phyloP scores from a whole-genome alignment of 2,888 invertebrate genomes.

The Pachymerium ferrugineum region DNA sequence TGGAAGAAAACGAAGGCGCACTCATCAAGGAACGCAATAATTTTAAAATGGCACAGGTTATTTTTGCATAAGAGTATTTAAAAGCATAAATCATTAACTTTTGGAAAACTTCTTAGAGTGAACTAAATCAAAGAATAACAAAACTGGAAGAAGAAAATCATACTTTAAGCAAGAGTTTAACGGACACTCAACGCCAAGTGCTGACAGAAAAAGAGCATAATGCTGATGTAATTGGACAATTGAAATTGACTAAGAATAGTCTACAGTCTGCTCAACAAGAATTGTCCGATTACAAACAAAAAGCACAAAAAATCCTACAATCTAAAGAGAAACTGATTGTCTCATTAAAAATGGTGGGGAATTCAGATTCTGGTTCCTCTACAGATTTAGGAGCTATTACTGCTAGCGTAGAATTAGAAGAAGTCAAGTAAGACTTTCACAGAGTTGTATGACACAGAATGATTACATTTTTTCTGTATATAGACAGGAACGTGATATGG shows the following conservation, averaged over 20 bases:
- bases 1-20: slow-evolving; percentile 48
- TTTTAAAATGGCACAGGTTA: slow-evolving; percentile 42
- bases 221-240: slow-evolving; percentile 44
- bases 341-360: slow-evolving; percentile 51
- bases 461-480: slow-evolving; percentile 34
- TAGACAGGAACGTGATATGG: slow-evolving; percentile 55
- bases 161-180: slow-evolving; percentile 47
- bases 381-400: slow-evolving; percentile 40
- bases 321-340: slow-evolving; percentile 69
- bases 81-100: background rate
- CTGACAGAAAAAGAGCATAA: slow-evolving; percentile 43
- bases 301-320: slow-evolving; percentile 68
- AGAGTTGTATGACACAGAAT: background rate
- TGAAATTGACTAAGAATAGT: slow-evolving; percentile 47
- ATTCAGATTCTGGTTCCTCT: slow-evolving; percentile 33
- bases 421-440: slow-evolving; percentile 49
- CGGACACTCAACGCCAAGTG: slow-evolving; percentile 44
- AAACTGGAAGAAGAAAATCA: slow-evolving; percentile 51
- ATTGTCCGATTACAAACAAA: slow-evolving; percentile 68
- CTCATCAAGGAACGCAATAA: slow-evolving; percentile 47
- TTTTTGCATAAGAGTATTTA: background rate
- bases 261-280: slow-evolving; percentile 54
- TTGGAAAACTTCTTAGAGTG: slow-evolving; percentile 42
- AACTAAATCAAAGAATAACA: slow-evolving; percentile 44
- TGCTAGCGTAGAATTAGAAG: slow-evolving; percentile 54